phyloP scores from a whole-genome alignment of 2,888 invertebrate genomes.

The Odontocerum albicorne region DNA sequence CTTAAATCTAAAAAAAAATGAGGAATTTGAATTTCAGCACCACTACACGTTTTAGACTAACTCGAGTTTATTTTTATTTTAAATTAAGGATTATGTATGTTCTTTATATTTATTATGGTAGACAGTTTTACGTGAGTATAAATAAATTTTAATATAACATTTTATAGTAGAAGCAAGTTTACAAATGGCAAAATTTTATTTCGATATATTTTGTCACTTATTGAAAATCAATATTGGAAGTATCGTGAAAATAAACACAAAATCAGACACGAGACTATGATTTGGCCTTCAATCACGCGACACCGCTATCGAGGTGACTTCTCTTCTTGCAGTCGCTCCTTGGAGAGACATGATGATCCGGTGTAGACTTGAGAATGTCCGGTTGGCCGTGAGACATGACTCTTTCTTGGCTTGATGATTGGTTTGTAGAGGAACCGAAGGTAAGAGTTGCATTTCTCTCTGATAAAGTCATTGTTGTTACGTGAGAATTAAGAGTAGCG shows the following conservation, averaged over 20 bases:
- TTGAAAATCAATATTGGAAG: background rate
- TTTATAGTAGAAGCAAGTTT: background rate
- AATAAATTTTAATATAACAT: background rate
- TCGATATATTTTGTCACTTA: background rate
- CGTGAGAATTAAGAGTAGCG: constrained; percentile 50
- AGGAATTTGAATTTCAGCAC: constrained; percentile 22
- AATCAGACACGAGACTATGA: constrained; percentile 12
- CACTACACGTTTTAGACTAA: constrained; percentile 14
- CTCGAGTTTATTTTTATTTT: background rate
- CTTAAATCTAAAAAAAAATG: constrained; percentile 9
- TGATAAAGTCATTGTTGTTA: constrained; percentile 50
- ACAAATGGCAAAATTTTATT: background rate
- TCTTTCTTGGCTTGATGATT: constrained; percentile 40
- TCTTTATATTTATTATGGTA: background rate
- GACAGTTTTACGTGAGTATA: background rate
- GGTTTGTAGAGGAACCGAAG: constrained; percentile 46
- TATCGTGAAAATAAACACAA: background rate
- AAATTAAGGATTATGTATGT: background rate
- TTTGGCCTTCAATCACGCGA: constrained; percentile 47
- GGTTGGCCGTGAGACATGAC: constrained; percentile 65
- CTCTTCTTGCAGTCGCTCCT: constrained; percentile 45
- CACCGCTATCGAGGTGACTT: constrained; percentile 48
- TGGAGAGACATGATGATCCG: constrained; percentile 67
- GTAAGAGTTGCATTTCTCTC: constrained; percentile 51
- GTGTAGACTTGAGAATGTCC: constrained; percentile 83